These are phyloP conservation scores for Brevipalpus yothersi DNA, from an alignment of 1,140 invertebrate species.

Conservation along the genomic window DNA sequence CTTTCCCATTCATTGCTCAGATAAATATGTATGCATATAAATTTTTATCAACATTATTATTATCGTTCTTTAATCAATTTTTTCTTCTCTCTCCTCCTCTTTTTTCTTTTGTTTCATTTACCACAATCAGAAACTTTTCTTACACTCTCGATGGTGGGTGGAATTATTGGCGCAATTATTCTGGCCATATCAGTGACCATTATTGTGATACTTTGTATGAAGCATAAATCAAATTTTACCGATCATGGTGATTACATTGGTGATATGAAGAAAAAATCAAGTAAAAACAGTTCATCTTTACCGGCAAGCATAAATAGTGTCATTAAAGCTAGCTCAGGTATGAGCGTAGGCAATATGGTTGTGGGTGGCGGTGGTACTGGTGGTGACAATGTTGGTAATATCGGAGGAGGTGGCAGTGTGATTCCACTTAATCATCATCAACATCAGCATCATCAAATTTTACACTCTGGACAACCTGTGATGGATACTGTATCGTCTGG, in stretches of 20 bases:
- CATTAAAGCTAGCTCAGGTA: background rate
- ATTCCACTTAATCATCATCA: background rate
- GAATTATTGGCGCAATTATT: conserved; percentile 35
- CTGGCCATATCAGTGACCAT: conserved; percentile 35
- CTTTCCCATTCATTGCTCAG: too few relatives aligned
- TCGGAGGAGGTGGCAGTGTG: background rate
- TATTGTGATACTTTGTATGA: conserved; percentile 34
- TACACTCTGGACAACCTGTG: background rate
- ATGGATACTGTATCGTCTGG: conserved; percentile 38
- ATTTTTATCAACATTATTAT: background rate
- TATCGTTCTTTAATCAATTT: background rate
- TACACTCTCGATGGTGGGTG: conserved; percentile 33
- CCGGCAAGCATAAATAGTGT: background rate
- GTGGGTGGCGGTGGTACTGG: background rate
- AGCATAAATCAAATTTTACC: conserved; percentile 16
- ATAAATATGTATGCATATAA: background rate
- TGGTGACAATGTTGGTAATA: background rate
- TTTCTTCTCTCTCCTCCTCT: background rate
- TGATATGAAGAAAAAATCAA: background rate
- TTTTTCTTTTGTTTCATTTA: background rate
- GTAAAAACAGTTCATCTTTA: background rate
- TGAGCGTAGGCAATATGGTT: background rate
- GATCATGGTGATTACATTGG: background rate
- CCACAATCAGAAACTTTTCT: conserved; percentile 31
- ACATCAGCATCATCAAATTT: background rate